Percentiles rank a stretch among this genome's conserved stretches.
phyloP scores from a whole-genome alignment of 2,888 invertebrate species.

The Sinopyrophorus schimmeli region DNA sequence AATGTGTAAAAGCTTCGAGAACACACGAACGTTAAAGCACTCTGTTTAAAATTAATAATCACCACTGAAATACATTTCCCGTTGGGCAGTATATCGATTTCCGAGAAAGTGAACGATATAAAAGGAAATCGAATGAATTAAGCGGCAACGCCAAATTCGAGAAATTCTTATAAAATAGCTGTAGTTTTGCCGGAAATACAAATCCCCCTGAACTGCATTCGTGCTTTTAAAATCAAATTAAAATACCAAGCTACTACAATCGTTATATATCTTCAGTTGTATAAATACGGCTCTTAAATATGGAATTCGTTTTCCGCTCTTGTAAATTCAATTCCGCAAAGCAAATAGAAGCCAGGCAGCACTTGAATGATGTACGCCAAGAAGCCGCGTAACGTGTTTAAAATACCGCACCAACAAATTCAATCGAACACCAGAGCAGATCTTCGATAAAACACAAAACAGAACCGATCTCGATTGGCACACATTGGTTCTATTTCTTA shows the following conservation, averaged over 20 bases:
- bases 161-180: no score
- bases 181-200: no score
- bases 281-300: conserved; percentile 22
- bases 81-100: no score
- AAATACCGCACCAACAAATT: conserved; percentile 35
- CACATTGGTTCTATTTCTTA: conserved; percentile 36
- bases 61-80: no score
- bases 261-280: conserved; percentile 18
- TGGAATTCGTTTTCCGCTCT: conserved; percentile 24
- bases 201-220: no score
- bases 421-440: conserved; percentile 38
- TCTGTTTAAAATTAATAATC: no score
- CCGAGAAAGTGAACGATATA: no score
- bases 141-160: no score
- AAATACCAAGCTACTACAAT: conserved; percentile 10
- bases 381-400: conserved; percentile 29
- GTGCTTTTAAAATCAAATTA: conserved; percentile 17
- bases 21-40: no score
- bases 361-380: conserved; percentile 27
- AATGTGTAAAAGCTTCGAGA: no score
- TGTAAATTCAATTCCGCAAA: conserved; percentile 25
- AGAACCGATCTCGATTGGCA: conserved; percentile 39
- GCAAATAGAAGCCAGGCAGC: conserved; percentile 18
- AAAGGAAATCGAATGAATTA: no score
- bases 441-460: conserved; percentile 38